Percentiles rank a stretch among this genome's conserved stretches.
These are phyloP conservation scores for Drosophila macrothrix DNA, from an alignment of 2,888 invertebrate species.

Conservation along the genomic window DNA sequence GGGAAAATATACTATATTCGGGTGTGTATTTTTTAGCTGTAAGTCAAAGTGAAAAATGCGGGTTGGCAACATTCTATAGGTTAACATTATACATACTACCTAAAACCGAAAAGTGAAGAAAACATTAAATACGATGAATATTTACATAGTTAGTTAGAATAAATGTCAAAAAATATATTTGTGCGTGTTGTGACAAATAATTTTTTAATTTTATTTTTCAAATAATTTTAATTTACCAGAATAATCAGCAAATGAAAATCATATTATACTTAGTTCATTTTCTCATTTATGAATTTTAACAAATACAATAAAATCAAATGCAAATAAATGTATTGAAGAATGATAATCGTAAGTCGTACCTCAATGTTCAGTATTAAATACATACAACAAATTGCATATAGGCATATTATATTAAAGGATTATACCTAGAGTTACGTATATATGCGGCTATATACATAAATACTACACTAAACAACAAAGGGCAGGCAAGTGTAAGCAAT, in stretches of 20 bases:
- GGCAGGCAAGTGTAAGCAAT: conserved; percentile 16
- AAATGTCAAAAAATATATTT: conserved; percentile 40
- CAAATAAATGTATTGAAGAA: conserved; percentile 62
- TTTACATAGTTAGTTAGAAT: conserved; percentile 67
- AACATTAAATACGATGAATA: conserved; percentile 44
- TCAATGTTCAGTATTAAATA: conserved; percentile 74
- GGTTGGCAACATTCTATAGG: conserved; percentile 74
- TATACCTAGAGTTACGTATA: conserved; percentile 20
- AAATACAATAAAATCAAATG: conserved; percentile 41
- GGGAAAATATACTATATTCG: conserved; percentile 9
- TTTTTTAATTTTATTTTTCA: conserved; percentile 44
- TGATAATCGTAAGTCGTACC: conserved; percentile 80
- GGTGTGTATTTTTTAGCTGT: conserved; percentile 29
- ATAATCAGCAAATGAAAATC: conserved; percentile 36
- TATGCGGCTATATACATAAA: conserved; percentile 10
- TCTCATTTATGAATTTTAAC: conserved; percentile 11
- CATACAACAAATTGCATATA: conserved; percentile 29
- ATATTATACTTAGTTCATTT: conserved; percentile 21
- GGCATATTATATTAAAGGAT: conserved; percentile 26
- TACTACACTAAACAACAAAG: neutral
- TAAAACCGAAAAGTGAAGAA: conserved; percentile 29
- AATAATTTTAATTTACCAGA: conserved; percentile 20
- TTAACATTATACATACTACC: conserved; percentile 64
- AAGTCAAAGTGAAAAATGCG: conserved; percentile 59
- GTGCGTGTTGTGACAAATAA: conserved; percentile 74